Conservation (phyloP, 53 echinoderm and acorn worm species). For the Henricia sp. region DNA sequence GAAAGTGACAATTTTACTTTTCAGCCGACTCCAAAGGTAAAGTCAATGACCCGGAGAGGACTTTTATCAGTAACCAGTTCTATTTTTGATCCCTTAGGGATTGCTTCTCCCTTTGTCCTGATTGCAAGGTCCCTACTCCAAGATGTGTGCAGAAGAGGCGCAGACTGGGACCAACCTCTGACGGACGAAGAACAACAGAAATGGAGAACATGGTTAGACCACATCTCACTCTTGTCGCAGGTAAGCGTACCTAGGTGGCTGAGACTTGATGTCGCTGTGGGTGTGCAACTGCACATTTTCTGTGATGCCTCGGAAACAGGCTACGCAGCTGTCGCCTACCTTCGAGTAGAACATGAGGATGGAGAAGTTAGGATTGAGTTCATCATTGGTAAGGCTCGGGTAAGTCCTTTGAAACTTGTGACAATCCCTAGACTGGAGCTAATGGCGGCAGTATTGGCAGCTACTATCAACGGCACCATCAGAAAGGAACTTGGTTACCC, state of each 20-base stretch:
- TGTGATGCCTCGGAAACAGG: conserved; percentile 66
- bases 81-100: conserved; percentile 61
- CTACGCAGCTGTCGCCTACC: conserved; percentile 65
- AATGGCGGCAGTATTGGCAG: conserved; percentile 69
- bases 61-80: conserved; percentile 55
- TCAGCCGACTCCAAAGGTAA: conserved; percentile 29
- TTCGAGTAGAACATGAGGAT: conserved; percentile 28
- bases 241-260: conserved; percentile 67
- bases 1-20: conserved; percentile 55
- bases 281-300: conserved; percentile 53
- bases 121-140: conserved; percentile 54
- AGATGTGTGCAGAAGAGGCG: conserved; percentile 63
- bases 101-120: conserved; percentile 57
- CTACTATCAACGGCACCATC: conserved; percentile 54
- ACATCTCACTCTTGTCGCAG: conserved; percentile 25
- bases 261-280: neutral
- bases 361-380: conserved; percentile 35
- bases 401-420: conserved; percentile 54
- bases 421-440: conserved; percentile 70
- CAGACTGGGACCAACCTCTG: conserved; percentile 63
- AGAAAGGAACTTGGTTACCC: conserved; percentile 43
- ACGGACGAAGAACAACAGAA: conserved; percentile 29
- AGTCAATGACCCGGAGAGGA: conserved; percentile 63
- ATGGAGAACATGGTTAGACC: conserved; percentile 54
- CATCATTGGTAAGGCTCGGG: conserved; percentile 63